A percentile compares a stretch with the other conserved stretches of the same genome.
Evolutionary conservation across 2,113 vertebrate species (phyloP).

Genomic region (Talpa occidentalis): DNA sequence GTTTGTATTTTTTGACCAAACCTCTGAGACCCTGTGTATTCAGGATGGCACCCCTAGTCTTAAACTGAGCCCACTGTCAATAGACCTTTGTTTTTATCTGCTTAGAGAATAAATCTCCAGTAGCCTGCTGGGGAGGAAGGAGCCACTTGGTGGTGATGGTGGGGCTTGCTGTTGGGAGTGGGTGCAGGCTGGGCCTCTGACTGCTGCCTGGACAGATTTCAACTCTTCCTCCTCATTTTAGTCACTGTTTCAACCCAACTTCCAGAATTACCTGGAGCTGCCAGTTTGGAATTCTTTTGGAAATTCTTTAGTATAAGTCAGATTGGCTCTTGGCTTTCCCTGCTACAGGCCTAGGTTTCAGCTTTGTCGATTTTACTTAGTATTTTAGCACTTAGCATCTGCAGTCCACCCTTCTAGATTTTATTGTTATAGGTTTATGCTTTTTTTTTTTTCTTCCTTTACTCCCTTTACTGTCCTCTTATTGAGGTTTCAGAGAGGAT

Average conservation of each 20-base stretch:
- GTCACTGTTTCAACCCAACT: not conserved
- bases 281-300: not conserved
- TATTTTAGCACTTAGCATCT: not conserved
- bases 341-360: not conserved
- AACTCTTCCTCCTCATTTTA: not conserved
- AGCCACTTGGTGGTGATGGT: not conserved
- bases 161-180: too few species aligned
- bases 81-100: not conserved
- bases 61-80: not conserved
- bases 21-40: not conserved
- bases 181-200: not conserved
- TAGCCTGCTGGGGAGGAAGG: not conserved
- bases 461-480: not conserved
- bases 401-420: not conserved
- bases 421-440: not conserved
- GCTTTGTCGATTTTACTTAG: not conserved
- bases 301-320: not conserved
- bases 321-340: not conserved
- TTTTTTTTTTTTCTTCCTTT: not conserved
- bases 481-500: conserved; percentile 30
- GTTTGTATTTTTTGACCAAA: not conserved
- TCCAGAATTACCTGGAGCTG: not conserved
- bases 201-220: not conserved
- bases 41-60: not conserved
- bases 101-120: not conserved